These are phyloP conservation scores for Synanthedon formicaeformis DNA, from an alignment of 2,888 invertebrate species.

Conservation along the genomic window DNA sequence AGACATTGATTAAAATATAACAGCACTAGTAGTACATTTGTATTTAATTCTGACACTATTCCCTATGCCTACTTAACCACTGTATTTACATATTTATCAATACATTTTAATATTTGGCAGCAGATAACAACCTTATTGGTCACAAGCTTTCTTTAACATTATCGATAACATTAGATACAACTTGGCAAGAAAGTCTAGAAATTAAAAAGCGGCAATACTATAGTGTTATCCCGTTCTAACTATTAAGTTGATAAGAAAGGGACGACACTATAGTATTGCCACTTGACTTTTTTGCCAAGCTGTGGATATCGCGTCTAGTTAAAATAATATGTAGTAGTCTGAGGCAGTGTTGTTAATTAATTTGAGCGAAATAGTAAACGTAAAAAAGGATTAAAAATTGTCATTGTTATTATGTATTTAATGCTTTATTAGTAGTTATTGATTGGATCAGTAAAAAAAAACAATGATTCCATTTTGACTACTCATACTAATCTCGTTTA, in stretches of 20 bases:
- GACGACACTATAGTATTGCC: no score
- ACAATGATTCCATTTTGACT: no score
- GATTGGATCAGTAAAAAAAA: no score
- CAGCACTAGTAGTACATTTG: no score
- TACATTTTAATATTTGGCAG: constrained; percentile 41
- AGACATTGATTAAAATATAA: no score
- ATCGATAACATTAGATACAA: no score
- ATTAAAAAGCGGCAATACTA: no score
- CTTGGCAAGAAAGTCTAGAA: no score
- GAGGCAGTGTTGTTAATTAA: background rate
- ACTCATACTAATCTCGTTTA: no score
- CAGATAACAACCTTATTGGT: constrained; percentile 9
- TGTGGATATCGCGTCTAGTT: background rate
- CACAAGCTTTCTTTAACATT: background rate
- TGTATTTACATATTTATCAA: constrained; percentile 38
- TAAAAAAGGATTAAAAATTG: background rate
- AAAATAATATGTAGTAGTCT: background rate
- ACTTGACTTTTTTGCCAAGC: no score
- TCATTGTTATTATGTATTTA: background rate
- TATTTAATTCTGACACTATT: constrained; percentile 5
- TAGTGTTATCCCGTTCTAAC: no score
- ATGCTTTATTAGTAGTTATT: background rate
- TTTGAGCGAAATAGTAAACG: background rate
- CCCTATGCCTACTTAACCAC: constrained; percentile 43
- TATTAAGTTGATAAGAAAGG: no score